Base-by-base conservation (phyloP, 2,113 vertebrate species). In the Brachyhypopomus gauderio region DNA sequence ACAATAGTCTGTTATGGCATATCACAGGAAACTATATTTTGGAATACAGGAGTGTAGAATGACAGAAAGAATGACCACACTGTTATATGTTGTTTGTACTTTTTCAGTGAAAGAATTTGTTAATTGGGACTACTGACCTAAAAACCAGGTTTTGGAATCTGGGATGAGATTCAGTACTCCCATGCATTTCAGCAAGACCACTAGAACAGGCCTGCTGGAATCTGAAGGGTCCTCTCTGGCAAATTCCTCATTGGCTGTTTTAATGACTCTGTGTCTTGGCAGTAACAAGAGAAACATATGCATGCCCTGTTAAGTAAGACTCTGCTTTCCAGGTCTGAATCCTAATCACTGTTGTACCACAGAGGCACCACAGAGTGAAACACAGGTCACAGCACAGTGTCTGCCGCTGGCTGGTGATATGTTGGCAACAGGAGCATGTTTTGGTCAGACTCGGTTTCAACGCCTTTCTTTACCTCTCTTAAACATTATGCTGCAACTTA, bases 161-260 rank as follows among this genome's bases (percentile, higher is more conserved):
- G 6, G 20, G 30, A 17, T 38, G 64, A 70, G 64, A 36, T 67
- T 19, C 16, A 20, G 64, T 11, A 22, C 36, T n/a, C 66, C 34
- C 2, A 0, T 0, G 11, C 14, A n/a, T n/a, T 70, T n/a, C 20
- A 70, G 5, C 36, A 41, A 22, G 7, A 34, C 20, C 66, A 11
- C 66, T 70, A 70, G 20, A 70, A 62, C 34, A 36, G 73, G 23
- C 45, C 72, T 27, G 30, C 12, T 76, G 80, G 80, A 81, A 76
- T 81, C 23, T 81, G 34, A 74, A 81, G 80, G 80, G 80, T 70
- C 80, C 80, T 76, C 48, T 70, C n/a, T 0, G 41, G 41, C 52
- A 76, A 81, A 81, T 76, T 75, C 52, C 80, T 64, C 79, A 25
- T 7, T 76, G 80, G 27, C 22, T 81, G 64, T 52, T 76, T 41